phyloP scores from a whole-genome alignment of 2,888 invertebrate species.

The Lithophane ornitopus region DNA sequence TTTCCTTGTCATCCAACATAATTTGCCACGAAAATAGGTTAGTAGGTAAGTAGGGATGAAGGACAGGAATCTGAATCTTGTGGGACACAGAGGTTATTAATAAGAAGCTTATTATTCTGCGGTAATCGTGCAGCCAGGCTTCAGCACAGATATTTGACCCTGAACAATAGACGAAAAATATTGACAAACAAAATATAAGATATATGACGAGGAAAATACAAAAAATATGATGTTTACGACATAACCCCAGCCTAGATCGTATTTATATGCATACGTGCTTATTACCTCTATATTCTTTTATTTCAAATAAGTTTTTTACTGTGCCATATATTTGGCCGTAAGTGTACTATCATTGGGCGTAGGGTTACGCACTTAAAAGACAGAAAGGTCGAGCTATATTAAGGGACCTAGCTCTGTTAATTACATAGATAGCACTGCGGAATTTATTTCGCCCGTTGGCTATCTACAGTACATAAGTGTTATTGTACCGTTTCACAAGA shows the following conservation, averaged over 20 bases:
- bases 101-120: constrained; percentile 12
- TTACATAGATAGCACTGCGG: constrained; percentile 67
- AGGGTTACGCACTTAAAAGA: constrained; percentile 58
- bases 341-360: constrained; percentile 45
- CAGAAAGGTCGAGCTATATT: constrained; percentile 68
- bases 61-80: constrained; percentile 15
- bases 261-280: constrained; percentile 58
- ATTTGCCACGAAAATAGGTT: constrained; percentile 43
- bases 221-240: constrained; percentile 57
- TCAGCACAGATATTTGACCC: neutral
- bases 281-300: constrained; percentile 53
- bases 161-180: constrained; percentile 5
- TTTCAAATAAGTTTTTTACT: constrained; percentile 56
- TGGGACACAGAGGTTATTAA: constrained; percentile 15
- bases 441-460: constrained; percentile 70
- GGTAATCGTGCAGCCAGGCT: neutral
- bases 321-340: constrained; percentile 41
- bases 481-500: constrained; percentile 68
- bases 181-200: constrained; percentile 27
- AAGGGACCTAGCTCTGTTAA: constrained; percentile 70
- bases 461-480: constrained; percentile 69
- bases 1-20: constrained; percentile 36
- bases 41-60: constrained; percentile 33
- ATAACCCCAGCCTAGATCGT: constrained; percentile 44
- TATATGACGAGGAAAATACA: constrained; percentile 31